phyloP scores from a whole-genome alignment of 1,140 invertebrate genomes.

The Conopomorpha cramerella region DNA sequence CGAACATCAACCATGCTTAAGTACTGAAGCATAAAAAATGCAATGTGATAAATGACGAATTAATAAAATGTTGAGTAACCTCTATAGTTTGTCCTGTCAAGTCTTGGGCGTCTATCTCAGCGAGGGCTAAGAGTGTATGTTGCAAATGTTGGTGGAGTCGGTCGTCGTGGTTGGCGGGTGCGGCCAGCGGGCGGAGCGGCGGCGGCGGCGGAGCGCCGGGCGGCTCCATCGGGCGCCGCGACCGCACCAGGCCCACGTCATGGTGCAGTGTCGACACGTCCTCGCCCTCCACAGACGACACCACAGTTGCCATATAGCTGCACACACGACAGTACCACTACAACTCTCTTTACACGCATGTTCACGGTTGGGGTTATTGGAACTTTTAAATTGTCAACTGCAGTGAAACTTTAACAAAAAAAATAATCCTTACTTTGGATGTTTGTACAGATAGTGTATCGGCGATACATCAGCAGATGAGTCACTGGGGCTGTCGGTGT shows the following conservation, averaged over 20 bases:
- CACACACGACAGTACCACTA: neutral
- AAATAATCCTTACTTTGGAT: constrained; percentile 20
- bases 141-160: constrained; percentile 7
- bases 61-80: too few relatives aligned
- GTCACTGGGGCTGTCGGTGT: constrained; percentile 17
- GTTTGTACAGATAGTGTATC: constrained; percentile 26
- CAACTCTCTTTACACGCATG: neutral
- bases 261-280: constrained; percentile 35
- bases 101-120: too few relatives aligned
- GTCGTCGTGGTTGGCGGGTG: constrained; percentile 12
- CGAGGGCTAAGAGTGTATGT: too few relatives aligned
- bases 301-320: neutral
- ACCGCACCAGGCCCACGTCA: constrained; percentile 37
- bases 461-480: constrained; percentile 17
- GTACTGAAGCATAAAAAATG: too few relatives aligned
- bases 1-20: too few relatives aligned
- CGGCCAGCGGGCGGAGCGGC: constrained; percentile 7
- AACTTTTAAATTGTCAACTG: neutral
- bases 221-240: constrained; percentile 14
- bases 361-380: neutral
- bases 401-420: neutral
- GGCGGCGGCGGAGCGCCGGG: too few relatives aligned
- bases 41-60: too few relatives aligned
- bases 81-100: too few relatives aligned
- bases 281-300: constrained; percentile 12